Base-by-base conservation (phyloP, 2,888 invertebrate genomes). In the Microctonus brassicae region DNA sequence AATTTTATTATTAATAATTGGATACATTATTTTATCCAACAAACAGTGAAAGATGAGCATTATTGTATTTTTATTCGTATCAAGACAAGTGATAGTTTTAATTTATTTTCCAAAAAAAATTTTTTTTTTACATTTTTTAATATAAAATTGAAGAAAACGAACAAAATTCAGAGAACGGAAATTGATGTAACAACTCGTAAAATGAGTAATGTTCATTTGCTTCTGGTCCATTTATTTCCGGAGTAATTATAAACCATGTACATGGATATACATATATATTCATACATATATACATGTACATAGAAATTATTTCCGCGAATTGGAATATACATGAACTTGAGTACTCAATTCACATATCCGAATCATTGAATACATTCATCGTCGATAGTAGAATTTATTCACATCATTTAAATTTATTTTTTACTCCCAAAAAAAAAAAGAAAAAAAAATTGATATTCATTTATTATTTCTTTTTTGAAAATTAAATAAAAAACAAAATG, bases 231-330 rank as follows among this genome's bases (percentile, higher is more conserved):
- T 47, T 47, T 17, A 47, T 47, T 47, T 47, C 66, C 57, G 39
- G 33, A 53, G 52, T 52, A 64, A 47, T 47, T 64, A 64, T 34
- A 34, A 20, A 34, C 34, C 11, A 47, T 53, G 29, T 58, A 57
- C 22, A 57, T 53, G 39, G 58, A 57, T 57, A 57, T 66, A 20
- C 20, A 60, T 55, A 60, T 60, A n/a, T n/a, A n/a, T n/a, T n/a
- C n/a, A 53, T 62, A 53, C 36, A 26, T 53, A 52, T 7, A 63
- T 24, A 58, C 36, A 55, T 22, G 36, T 6, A n/a, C n/a, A n/a
- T n/a, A n/a, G n/a, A n/a, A n/a, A 36, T 52, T 22, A 34, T 17
- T 47, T 47, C 17, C 9, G 17, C 6, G 17, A 47, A 47, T 17
- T 20, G 17, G 0, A 17, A 47, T 47, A 2, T 47, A 17, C n/a